Conservation (phyloP, 2,113 vertebrate species). For the Ptychochromis oligacanthus region DNA sequence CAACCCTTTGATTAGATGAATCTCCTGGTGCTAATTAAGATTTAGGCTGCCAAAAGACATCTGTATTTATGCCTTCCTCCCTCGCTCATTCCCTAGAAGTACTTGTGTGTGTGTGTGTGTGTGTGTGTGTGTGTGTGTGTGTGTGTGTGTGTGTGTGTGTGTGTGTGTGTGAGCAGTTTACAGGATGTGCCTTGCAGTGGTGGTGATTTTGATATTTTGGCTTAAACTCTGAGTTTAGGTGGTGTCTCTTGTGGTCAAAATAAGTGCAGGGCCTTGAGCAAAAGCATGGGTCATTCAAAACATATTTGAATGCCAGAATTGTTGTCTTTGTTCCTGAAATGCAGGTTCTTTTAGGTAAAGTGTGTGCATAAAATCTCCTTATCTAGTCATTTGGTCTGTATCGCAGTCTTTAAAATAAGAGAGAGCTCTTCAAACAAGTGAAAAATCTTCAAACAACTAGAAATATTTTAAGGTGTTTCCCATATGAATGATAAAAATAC, state of each 20-base stretch:
- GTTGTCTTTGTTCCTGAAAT: background rate
- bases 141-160: no score
- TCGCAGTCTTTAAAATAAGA: background rate
- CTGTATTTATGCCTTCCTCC: slow-evolving; percentile 55
- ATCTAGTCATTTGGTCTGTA: background rate
- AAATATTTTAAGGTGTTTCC: no score
- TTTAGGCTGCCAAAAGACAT: slow-evolving; percentile 62
- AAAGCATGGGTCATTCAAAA: background rate
- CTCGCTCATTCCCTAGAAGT: background rate
- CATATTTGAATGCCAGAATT: background rate
- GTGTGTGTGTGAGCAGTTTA: background rate
- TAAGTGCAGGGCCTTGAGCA: background rate
- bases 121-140: no score
- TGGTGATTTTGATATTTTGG: background rate
- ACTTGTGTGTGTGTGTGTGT: background rate
- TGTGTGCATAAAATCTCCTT: background rate
- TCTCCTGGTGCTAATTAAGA: slow-evolving; percentile 72
- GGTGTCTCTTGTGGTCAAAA: slow-evolving; percentile 1
- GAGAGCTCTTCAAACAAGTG: background rate
- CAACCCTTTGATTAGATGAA: slow-evolving; percentile 71
- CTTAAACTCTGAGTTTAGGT: slow-evolving; percentile 10
- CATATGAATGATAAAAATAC: no score
- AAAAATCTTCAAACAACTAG: no score
- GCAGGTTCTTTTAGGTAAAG: background rate
- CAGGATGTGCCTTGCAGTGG: background rate